A percentile compares a stretch with the other conserved stretches of the same genome.
These are phyloP conservation scores for Notodonta ziczac DNA, from an alignment of 2,888 invertebrate species.

Conservation along the genomic window DNA sequence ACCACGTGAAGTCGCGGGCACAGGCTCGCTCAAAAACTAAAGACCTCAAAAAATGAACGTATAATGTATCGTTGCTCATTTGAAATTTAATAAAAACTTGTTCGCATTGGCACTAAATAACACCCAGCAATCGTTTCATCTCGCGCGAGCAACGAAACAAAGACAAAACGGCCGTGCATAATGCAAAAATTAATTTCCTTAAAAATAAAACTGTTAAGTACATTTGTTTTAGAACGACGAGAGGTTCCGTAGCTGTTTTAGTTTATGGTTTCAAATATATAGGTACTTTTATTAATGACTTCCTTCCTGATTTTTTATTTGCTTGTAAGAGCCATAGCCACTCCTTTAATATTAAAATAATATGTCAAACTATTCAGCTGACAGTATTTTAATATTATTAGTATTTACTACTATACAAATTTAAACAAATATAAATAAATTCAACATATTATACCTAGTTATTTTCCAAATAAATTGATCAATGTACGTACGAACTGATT, in stretches of 20 bases:
- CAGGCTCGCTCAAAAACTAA: background rate
- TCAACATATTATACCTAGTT: too few relatives aligned
- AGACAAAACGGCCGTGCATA: slow-evolving; percentile 43
- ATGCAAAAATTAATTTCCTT: slow-evolving; percentile 65
- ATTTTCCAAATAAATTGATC: too few relatives aligned
- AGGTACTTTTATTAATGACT: too few relatives aligned
- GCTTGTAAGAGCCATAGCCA: too few relatives aligned
- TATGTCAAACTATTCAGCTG: too few relatives aligned
- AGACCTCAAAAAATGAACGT: background rate
- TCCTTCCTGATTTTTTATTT: too few relatives aligned
- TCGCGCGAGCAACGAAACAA: slow-evolving; percentile 44
- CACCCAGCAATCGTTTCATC: slow-evolving; percentile 58
- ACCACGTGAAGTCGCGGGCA: background rate
- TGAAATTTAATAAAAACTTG: slow-evolving; percentile 40
- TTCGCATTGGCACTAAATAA: slow-evolving; percentile 30
- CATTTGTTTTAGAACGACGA: background rate
- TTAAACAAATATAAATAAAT: too few relatives aligned
- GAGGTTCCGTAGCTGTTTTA: background rate
- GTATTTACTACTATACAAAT: too few relatives aligned
- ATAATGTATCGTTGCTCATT: slow-evolving; percentile 9
- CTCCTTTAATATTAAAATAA: too few relatives aligned
- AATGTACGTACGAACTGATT: too few relatives aligned
- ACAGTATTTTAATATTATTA: too few relatives aligned
- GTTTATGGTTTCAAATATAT: background rate
- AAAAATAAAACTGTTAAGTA: slow-evolving; percentile 15